These are phyloP conservation scores for Acropora yongei DNA, from an alignment of 64 coral and sea anemone genomes.

Conservation along the genomic window DNA sequence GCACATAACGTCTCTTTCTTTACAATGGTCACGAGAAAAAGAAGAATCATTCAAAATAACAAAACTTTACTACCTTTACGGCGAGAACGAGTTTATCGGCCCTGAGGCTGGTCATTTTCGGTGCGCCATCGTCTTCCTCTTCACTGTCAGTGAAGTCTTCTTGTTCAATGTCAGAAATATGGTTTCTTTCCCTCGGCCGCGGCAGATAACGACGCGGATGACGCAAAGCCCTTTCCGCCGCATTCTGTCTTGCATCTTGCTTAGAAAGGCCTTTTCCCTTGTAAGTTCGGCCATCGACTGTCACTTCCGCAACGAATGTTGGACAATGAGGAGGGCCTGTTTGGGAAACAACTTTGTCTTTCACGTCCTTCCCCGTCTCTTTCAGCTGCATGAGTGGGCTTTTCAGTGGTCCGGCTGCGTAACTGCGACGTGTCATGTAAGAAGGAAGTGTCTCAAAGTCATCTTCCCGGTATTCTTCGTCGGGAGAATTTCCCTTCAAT, in stretches of 20 bases:
- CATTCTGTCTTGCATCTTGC: slow-evolving; percentile 83
- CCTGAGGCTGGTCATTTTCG: too few relatives aligned
- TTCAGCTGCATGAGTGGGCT: slow-evolving; percentile 84
- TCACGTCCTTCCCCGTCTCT: slow-evolving; percentile 63
- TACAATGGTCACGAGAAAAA: too few relatives aligned
- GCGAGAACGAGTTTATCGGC: too few relatives aligned
- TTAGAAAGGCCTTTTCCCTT: slow-evolving; percentile 83
- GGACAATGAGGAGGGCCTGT: slow-evolving; percentile 74
- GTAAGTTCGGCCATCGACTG: slow-evolving; percentile 66
- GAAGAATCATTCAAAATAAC: too few relatives aligned
- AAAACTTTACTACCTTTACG: too few relatives aligned
- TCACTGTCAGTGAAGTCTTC: too few relatives aligned
- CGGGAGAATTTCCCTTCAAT: too few relatives aligned
- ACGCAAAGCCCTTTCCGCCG: slow-evolving; percentile 64
- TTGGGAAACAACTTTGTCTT: slow-evolving; percentile 39
- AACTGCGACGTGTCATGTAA: not conserved
- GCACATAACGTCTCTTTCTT: too few relatives aligned
- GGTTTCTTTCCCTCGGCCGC: not conserved
- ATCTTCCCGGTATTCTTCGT: not conserved
- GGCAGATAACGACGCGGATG: not conserved
- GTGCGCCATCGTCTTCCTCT: too few relatives aligned
- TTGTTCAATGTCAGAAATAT: not conserved
- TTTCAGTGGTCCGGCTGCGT: slow-evolving; percentile 17
- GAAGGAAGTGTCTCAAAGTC: not conserved
- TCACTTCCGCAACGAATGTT: slow-evolving; percentile 59